Evolutionary conservation across 2,113 vertebrate genomes (phyloP).

Genomic region (Platanista minor): DNA sequence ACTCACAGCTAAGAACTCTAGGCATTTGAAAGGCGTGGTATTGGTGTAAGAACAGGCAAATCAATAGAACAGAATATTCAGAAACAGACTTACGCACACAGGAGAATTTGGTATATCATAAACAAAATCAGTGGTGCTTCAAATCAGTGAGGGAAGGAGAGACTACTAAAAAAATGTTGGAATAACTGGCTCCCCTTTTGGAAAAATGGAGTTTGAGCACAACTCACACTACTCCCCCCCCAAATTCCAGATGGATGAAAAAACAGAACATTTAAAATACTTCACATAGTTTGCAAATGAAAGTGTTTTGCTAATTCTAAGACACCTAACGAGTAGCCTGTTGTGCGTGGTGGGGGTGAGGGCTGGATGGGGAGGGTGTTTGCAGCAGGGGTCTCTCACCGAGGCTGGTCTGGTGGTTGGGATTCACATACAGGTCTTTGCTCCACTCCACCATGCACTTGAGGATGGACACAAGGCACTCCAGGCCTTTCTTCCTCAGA

Average conservation of each 20-base stretch:
- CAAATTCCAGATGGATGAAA: background rate
- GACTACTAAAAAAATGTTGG: background rate
- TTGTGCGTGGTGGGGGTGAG: fast-evolving
- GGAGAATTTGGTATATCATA: background rate
- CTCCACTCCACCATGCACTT: slow-evolving; percentile 99
- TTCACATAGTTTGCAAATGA: background rate
- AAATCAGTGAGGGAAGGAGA: background rate
- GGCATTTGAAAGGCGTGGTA: background rate
- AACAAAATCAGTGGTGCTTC: background rate
- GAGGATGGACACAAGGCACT: slow-evolving; percentile 96
- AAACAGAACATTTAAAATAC: background rate
- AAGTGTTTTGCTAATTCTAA: background rate
- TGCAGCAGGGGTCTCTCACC: slow-evolving; percentile 81
- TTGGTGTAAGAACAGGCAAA: background rate
- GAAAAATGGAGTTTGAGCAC: background rate
- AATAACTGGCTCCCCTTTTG: background rate
- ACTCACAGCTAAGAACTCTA: background rate
- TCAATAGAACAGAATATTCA: background rate
- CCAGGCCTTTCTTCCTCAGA: slow-evolving; percentile 96
- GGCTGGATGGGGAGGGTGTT: background rate
- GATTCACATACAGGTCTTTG: slow-evolving; percentile 97
- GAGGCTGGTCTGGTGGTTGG: slow-evolving; percentile 93
- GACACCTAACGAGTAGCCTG: background rate
- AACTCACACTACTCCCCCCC: background rate
- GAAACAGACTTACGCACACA: background rate